These are phyloP conservation scores for Calephelis nemesis DNA, from an alignment of 1,140 invertebrate species.

Conservation along the genomic window DNA sequence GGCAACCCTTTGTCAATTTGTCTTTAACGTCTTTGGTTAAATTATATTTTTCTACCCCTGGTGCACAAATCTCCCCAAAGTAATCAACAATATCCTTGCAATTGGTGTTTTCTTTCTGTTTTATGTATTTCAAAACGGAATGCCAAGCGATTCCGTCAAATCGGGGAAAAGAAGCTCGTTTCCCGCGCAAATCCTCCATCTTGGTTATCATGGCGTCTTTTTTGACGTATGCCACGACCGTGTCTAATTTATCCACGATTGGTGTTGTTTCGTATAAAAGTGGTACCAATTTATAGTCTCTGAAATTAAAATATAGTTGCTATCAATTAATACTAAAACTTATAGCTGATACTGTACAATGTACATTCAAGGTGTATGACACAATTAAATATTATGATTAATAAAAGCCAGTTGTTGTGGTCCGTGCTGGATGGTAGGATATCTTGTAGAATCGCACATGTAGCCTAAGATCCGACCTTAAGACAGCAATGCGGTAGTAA, in stretches of 20 bases:
- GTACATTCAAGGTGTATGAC: too few relatives aligned
- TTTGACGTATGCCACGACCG: conserved; percentile 85
- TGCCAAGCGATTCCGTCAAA: conserved; percentile 84
- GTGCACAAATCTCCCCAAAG: conserved; percentile 82
- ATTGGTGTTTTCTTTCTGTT: conserved; percentile 58
- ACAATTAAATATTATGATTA: too few relatives aligned
- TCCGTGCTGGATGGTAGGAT: too few relatives aligned
- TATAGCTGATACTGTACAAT: too few relatives aligned
- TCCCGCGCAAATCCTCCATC: conserved; percentile 82
- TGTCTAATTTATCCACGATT: conserved; percentile 81
- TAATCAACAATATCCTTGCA: conserved; percentile 79
- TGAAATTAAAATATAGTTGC: conserved; percentile 51
- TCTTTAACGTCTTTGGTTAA: conserved; percentile 29
- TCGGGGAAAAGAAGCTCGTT: conserved; percentile 85
- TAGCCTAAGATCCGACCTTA: too few relatives aligned
- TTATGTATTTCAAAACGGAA: conserved; percentile 81
- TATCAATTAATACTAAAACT: too few relatives aligned
- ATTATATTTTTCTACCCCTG: conserved; percentile 59
- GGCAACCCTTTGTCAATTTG: conserved; percentile 50
- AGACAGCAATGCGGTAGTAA: too few relatives aligned
- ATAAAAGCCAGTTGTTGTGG: too few relatives aligned
- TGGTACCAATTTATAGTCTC: conserved; percentile 81
- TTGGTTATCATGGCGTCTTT: conserved; percentile 79
- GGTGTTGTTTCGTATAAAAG: conserved; percentile 83
- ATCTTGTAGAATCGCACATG: too few relatives aligned